These are phyloP conservation scores for Dolichallabes microphthalmus DNA, from an alignment of 2,113 vertebrate species.

Conservation along the genomic window DNA sequence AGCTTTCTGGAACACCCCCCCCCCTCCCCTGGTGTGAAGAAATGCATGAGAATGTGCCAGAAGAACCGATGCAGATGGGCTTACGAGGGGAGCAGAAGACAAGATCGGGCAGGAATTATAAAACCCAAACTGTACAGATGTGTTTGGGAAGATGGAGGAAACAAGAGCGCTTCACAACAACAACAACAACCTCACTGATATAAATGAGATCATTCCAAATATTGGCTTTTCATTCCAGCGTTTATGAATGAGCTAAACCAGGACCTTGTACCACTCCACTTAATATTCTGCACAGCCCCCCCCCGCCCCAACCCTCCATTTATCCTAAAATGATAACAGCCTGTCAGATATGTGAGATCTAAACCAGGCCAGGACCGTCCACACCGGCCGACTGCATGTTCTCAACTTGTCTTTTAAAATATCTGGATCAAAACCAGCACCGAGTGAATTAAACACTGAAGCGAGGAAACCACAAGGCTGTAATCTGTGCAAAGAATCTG, in stretches of 20 bases:
- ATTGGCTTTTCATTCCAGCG: not conserved
- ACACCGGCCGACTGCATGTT: not conserved
- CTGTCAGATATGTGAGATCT: conserved; percentile 3
- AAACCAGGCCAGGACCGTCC: not conserved
- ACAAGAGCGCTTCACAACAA: not conserved
- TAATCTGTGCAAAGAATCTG: not conserved
- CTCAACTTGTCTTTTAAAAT: not conserved
- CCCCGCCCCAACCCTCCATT: not conserved
- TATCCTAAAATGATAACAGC: not conserved
- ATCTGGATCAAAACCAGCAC: not conserved
- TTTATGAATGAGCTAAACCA: not conserved
- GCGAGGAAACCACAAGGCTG: not conserved
- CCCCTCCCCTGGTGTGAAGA: not conserved
- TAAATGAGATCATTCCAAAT: not conserved
- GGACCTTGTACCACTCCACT: not conserved
- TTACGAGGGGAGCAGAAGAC: not conserved
- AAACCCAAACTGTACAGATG: not conserved
- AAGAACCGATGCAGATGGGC: not conserved
- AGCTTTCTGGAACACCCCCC: too few species aligned
- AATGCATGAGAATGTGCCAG: not conserved
- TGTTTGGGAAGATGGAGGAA: not conserved
- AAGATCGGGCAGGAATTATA: not conserved
- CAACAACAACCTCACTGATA: not conserved
- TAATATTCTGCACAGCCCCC: not conserved
- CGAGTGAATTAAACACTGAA: not conserved